Conservation (phyloP, 1,140 invertebrate genomes). For the Maniola jurtina region DNA sequence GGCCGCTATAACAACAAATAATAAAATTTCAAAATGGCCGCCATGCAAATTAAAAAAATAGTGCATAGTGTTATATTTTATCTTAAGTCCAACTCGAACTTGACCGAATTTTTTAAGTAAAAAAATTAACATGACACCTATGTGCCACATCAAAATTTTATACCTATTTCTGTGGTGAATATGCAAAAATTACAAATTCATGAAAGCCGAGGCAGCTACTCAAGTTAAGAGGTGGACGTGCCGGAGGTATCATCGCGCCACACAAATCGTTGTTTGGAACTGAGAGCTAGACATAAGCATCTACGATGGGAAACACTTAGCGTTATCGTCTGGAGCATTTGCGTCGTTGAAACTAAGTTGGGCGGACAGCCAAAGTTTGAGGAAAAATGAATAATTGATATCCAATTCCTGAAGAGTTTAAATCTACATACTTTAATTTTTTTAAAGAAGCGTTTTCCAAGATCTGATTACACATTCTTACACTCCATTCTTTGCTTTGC, state of each 20-base stretch:
- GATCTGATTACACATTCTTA: too few relatives aligned
- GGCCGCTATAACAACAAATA: too few relatives aligned
- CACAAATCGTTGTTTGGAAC: constrained; percentile 6
- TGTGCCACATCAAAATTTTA: neutral
- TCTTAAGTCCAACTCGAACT: too few relatives aligned
- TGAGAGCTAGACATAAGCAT: constrained; percentile 6
- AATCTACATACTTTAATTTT: neutral
- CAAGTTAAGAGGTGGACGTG: constrained; percentile 1
- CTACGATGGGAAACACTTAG: neutral
- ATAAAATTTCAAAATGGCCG: too few relatives aligned
- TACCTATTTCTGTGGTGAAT: neutral
- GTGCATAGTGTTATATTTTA: too few relatives aligned
- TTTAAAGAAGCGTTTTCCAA: neutral
- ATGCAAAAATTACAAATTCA: neutral
- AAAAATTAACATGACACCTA: neutral
- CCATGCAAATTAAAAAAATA: too few relatives aligned
- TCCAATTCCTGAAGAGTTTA: neutral
- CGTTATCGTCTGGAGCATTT: constrained; percentile 1
- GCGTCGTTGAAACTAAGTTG: constrained; percentile 3
- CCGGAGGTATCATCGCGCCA: neutral
- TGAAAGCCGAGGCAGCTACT: neutral
- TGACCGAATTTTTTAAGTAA: too few relatives aligned
- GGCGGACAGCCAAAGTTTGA: constrained; percentile 5
- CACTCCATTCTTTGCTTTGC: too few relatives aligned
- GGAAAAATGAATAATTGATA: constrained; percentile 7